phyloP scores from a whole-genome alignment of 2,888 invertebrate genomes.

The Orthonychiurus folsomi region DNA sequence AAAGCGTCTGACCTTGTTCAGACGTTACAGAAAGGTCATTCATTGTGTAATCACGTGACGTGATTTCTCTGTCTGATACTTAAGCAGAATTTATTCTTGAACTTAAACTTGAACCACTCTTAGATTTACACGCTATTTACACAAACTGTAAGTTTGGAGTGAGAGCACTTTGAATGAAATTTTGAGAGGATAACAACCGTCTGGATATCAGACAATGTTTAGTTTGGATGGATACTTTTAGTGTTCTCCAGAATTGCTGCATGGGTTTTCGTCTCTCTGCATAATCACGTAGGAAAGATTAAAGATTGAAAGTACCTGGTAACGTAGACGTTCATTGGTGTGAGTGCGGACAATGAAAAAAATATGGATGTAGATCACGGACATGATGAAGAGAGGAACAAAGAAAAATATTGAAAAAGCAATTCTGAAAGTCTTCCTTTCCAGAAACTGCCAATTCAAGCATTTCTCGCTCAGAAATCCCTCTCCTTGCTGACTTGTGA shows the following conservation, averaged over 20 bases:
- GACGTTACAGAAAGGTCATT: no score
- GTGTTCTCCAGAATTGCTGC: slow-evolving; percentile 39
- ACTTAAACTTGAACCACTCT: no score
- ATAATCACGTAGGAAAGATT: background rate
- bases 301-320: slow-evolving; percentile 38
- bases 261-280: no score
- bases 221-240: background rate
- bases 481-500: slow-evolving; percentile 47
- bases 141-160: no score
- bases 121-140: no score
- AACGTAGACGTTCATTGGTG: slow-evolving; percentile 47
- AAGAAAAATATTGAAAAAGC: slow-evolving; percentile 52
- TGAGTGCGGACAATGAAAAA: slow-evolving; percentile 52
- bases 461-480: slow-evolving; percentile 44
- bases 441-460: slow-evolving; percentile 40
- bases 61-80: no score
- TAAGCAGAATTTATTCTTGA: no score
- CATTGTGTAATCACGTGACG: no score
- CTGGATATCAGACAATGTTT: no score
- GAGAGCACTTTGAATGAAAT: no score
- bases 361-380: slow-evolving; percentile 54
- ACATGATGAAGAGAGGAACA: slow-evolving; percentile 52
- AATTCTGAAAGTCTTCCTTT: slow-evolving; percentile 47
- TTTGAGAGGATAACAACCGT: no score
- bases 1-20: no score